Evolutionary conservation across 2,113 vertebrate species (phyloP).

Genomic region (Caretta caretta): DNA sequence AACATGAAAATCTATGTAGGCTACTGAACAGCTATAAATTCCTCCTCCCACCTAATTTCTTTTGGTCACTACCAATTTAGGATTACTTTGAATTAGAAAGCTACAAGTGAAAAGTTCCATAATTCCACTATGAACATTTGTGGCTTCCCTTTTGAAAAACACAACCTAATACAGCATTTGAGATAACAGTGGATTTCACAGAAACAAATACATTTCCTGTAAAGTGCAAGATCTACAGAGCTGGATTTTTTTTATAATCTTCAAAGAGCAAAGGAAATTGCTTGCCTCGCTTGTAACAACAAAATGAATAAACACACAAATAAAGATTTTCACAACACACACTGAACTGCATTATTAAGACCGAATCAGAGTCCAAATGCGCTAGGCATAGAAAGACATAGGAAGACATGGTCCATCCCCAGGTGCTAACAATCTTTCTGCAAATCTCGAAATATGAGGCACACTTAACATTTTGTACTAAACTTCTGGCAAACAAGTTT

Average conservation of each 20-base stretch:
- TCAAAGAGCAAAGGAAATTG: background rate
- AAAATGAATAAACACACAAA: background rate
- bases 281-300: background rate
- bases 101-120: background rate
- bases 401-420: background rate
- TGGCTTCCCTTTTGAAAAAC: background rate
- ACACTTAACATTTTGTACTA: constrained; percentile 9
- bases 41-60: background rate
- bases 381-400: background rate
- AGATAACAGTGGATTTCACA: background rate
- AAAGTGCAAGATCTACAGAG: background rate
- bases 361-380: background rate
- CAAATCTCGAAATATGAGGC: constrained; percentile 30
- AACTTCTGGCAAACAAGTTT: background rate
- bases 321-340: background rate
- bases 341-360: background rate
- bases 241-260: background rate
- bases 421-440: constrained; percentile 32
- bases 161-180: background rate
- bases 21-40: background rate
- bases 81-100: background rate
- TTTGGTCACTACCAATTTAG: background rate
- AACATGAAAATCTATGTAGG: background rate
- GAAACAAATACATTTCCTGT: background rate
- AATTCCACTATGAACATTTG: background rate